Percentiles rank a stretch among this genome's conserved stretches.
Evolutionary conservation across 2,888 invertebrate species (phyloP).

Genomic region (Epinotia nisella): DNA sequence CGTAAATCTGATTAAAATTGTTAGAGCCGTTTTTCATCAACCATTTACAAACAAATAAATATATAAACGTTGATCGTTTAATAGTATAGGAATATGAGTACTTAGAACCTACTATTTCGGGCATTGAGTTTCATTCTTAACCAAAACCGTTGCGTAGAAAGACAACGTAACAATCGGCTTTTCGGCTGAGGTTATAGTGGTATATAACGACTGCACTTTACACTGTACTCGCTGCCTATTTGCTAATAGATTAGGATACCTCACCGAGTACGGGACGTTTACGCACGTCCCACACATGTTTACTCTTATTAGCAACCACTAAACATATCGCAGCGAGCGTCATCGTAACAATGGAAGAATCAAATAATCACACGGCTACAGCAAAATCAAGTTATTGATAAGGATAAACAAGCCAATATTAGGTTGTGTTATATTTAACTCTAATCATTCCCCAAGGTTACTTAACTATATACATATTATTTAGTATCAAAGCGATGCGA

Average conservation of each 20-base stretch:
- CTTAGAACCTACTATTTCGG: not conserved
- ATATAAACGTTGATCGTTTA: too few species aligned
- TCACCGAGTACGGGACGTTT: slow-evolving; percentile 6
- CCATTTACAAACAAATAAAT: too few species aligned
- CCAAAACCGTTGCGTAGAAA: not conserved
- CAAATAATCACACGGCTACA: not conserved
- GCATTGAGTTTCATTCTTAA: not conserved
- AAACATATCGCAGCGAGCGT: slow-evolving; percentile 16
- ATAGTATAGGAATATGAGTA: too few species aligned
- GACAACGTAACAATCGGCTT: not conserved
- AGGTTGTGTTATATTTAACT: not conserved
- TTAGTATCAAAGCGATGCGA: not conserved
- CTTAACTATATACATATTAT: not conserved
- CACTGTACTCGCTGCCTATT: slow-evolving; percentile 43
- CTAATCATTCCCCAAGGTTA: not conserved
- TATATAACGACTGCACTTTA: slow-evolving; percentile 1
- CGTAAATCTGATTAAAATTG: too few species aligned
- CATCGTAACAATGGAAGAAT: not conserved
- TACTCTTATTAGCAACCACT: slow-evolving; percentile 24
- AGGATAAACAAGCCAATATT: not conserved
- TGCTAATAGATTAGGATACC: slow-evolving; percentile 52
- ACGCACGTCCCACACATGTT: slow-evolving; percentile 9
- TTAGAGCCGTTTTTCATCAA: too few species aligned
- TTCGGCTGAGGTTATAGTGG: slow-evolving; percentile 1
- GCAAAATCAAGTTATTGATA: not conserved